Evolutionary conservation across 2,113 vertebrate genomes (phyloP), one percentile per base, ranked within the genome.

Genomic region (Bombycilla garrulus): DNA sequence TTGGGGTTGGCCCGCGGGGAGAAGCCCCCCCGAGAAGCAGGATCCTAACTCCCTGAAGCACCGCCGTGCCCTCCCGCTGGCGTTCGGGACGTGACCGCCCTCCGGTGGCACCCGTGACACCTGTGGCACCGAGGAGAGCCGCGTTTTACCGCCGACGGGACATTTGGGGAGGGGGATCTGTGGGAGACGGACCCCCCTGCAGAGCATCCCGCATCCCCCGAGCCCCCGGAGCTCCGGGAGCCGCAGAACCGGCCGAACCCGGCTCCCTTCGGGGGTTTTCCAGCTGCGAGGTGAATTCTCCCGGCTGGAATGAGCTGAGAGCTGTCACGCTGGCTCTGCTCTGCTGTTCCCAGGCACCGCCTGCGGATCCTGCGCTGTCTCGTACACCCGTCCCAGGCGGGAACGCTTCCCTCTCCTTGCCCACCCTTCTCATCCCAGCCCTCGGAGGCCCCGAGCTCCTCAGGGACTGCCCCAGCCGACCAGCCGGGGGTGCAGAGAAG

Each of bases 1-100:
- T 50, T 25, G 1, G 25, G 48, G 12, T 5, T 0, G 20, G 17
- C 7, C 3, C 0, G 33, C 6, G 2, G 7, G 4, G 10, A 38
- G 15, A 57, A 19, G 5, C 8, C 6, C 36, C 36, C 10, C 29
- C 4, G 7, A 40, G 48, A 38, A 8, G 9, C 47, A 10, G 79
- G 48, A 44, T 33, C 44, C 48, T 1, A 3, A 15, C 3, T 33
- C 86, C 0, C 65, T 0, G 12, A 1, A 20, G 44, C 33, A 0
- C 3, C 20, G 62, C 1, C 3, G 24, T 82, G 31, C 24, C 45
- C 10, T 44, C 23, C 13, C 3, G 28, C 45, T 5, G 67, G 69
- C 14, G 0, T 5, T 5, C 2, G 88, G 60, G 84, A 31, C 88
- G 1, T 1, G 83, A 42, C 12, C 89, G 93, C 96, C 94, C 94